phyloP scores from a whole-genome alignment of 2,113 vertebrate species.

The Seriola rivoliana region DNA sequence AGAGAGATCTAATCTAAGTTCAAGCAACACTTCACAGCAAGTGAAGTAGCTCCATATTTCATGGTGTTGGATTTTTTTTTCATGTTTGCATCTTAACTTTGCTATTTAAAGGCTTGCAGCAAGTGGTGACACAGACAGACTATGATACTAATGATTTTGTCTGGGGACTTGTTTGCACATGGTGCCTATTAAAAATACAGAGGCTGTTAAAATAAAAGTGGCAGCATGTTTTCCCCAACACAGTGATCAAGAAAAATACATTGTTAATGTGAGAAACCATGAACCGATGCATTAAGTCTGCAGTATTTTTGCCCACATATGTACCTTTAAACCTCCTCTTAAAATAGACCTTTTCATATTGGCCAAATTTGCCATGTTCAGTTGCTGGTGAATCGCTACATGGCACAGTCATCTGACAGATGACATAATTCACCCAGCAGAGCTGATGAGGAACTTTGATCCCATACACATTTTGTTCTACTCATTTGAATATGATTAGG shows the following conservation, averaged over 20 bases:
- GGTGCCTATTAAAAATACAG: not conserved
- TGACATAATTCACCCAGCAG: constrained; percentile 19
- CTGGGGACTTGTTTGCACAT: not conserved
- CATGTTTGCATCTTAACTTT: not conserved
- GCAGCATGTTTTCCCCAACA: not conserved
- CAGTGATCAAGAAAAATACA: not conserved
- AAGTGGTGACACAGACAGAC: constrained; percentile 4
- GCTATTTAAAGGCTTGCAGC: not conserved
- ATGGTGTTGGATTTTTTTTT: not conserved
- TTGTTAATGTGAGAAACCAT: not conserved
- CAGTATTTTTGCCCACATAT: not conserved
- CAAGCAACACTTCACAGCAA: not conserved
- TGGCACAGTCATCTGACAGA: constrained; percentile 20
- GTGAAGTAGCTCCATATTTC: constrained; percentile 1
- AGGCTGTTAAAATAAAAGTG: constrained; percentile 11
- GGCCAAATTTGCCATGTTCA: constrained; percentile 19
- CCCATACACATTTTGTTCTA: constrained; percentile 8
- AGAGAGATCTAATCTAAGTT: not conserved
- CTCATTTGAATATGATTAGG: constrained; percentile 36
- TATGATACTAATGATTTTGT: not conserved
- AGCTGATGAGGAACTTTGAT: constrained; percentile 22
- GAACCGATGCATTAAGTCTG: not conserved
- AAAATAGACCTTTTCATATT: not conserved
- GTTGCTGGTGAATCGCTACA: not conserved
- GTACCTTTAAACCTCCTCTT: not conserved